A percentile compares a stretch with the other conserved stretches of the same genome.
phyloP scores from a whole-genome alignment of 2,113 vertebrate genomes.

The Meles meles region DNA sequence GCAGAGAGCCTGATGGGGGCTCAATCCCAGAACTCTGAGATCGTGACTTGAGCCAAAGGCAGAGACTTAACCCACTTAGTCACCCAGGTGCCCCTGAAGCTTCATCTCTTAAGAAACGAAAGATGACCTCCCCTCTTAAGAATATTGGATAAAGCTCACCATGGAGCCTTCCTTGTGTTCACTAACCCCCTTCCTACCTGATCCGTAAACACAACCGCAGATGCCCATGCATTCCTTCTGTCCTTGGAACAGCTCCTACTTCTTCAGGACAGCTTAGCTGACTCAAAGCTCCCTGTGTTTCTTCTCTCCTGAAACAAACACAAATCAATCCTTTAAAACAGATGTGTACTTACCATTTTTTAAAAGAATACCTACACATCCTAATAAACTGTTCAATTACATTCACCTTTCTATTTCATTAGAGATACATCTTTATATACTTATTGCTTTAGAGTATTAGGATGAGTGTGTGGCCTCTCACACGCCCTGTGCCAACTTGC shows the following conservation, averaged over 20 bases:
- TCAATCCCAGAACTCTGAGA: too few relatives aligned
- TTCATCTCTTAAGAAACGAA: background rate
- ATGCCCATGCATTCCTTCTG: background rate
- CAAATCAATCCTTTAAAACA: background rate
- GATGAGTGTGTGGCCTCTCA: background rate
- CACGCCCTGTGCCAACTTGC: background rate
- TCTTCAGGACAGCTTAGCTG: background rate
- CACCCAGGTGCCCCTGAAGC: background rate
- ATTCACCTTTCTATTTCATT: background rate
- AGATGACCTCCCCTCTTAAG: background rate
- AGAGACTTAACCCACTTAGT: too few relatives aligned
- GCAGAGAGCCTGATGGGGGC: too few relatives aligned
- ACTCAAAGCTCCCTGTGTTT: background rate
- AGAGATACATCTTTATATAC: background rate
- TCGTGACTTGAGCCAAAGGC: too few relatives aligned
- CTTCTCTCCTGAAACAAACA: background rate
- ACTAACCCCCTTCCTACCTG: background rate
- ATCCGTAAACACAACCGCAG: background rate
- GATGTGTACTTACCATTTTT: background rate
- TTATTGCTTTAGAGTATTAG: background rate
- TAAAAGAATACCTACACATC: background rate
- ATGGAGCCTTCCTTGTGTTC: background rate
- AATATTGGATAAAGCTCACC: background rate
- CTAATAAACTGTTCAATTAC: background rate
- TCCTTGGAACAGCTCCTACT: background rate